These are phyloP conservation scores for Rhabdomys pumilio DNA, from an alignment of 2,797 vertebrate species.

Conservation along the genomic window DNA sequence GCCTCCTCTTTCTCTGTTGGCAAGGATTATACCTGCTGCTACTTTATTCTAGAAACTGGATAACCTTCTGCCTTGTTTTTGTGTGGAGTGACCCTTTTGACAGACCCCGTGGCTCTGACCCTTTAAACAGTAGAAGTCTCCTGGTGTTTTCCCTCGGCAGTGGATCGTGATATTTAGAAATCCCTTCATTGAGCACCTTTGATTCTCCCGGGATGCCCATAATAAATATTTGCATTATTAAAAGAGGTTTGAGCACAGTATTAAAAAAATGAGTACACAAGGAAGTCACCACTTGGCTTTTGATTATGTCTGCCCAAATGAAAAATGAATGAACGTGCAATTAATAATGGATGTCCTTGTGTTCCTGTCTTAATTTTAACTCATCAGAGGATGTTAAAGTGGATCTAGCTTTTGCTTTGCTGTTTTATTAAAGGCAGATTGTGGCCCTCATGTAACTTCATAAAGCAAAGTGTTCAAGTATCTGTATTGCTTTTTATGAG, in stretches of 20 bases:
- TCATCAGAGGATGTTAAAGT: constrained; percentile 80
- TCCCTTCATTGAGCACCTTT: constrained; percentile 86
- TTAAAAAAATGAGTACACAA: constrained; percentile 87
- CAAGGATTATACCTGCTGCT: constrained; percentile 84
- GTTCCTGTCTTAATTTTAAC: constrained; percentile 88
- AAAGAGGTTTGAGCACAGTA: constrained; percentile 87
- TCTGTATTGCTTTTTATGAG: constrained; percentile 22
- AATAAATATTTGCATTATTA: constrained; percentile 91
- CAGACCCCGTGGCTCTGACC: constrained; percentile 82
- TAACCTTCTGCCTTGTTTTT: constrained; percentile 85
- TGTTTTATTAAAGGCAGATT: constrained; percentile 73
- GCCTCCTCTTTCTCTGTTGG: constrained; percentile 73
- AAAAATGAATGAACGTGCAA: constrained; percentile 89
- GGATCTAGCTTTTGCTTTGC: constrained; percentile 68
- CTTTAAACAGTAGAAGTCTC: constrained; percentile 82
- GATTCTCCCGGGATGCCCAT: constrained; percentile 88
- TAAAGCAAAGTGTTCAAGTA: constrained; percentile 47
- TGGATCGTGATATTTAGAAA: constrained; percentile 87
- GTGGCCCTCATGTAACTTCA: constrained; percentile 34
- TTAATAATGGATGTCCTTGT: constrained; percentile 91
- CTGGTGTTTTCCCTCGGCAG: constrained; percentile 81
- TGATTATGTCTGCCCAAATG: constrained; percentile 89
- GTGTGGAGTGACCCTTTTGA: constrained; percentile 74
- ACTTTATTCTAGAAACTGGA: constrained; percentile 80
- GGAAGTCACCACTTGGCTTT: constrained; percentile 86